A percentile compares a stretch with the other conserved stretches of the same genome.
These are phyloP conservation scores for Diceros bicornis DNA, from an alignment of 2,797 vertebrate genomes.

Conservation along the genomic window DNA sequence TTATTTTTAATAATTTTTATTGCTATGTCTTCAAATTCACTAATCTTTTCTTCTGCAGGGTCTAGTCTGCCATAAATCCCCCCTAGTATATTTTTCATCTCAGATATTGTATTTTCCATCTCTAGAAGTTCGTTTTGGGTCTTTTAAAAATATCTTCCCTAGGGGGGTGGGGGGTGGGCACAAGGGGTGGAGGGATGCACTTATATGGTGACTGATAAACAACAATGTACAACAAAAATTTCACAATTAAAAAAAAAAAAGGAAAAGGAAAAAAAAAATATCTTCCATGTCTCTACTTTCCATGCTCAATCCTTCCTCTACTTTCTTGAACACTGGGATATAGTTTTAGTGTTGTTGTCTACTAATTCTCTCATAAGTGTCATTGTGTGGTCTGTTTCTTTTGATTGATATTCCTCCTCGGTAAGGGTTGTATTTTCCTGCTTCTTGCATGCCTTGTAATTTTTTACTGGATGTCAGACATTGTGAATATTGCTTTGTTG, in stretches of 20 bases:
- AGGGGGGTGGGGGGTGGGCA: too few relatives aligned
- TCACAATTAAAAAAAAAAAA: too few relatives aligned
- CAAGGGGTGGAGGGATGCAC: too few relatives aligned
- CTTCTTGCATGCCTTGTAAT: neutral
- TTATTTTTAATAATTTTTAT: conserved; percentile 2
- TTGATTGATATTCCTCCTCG: neutral
- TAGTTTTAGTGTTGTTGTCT: neutral
- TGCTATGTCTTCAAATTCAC: neutral
- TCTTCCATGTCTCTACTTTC: neutral
- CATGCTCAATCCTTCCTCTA: neutral
- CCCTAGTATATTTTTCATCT: neutral
- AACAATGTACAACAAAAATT: too few relatives aligned
- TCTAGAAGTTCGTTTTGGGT: neutral
- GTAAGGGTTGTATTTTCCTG: neutral
- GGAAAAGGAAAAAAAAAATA: too few relatives aligned
- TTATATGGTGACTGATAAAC: too few relatives aligned
- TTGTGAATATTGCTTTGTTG: neutral
- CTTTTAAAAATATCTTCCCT: too few relatives aligned
- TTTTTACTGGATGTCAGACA: neutral
- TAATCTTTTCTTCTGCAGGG: neutral
- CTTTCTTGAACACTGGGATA: neutral
- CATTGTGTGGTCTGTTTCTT: neutral
- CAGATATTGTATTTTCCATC: too few relatives aligned
- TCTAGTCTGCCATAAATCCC: neutral
- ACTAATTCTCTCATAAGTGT: neutral